Evolutionary conservation across 2,888 invertebrate genomes (phyloP).

Genomic region (Itoplectis maculator): DNA sequence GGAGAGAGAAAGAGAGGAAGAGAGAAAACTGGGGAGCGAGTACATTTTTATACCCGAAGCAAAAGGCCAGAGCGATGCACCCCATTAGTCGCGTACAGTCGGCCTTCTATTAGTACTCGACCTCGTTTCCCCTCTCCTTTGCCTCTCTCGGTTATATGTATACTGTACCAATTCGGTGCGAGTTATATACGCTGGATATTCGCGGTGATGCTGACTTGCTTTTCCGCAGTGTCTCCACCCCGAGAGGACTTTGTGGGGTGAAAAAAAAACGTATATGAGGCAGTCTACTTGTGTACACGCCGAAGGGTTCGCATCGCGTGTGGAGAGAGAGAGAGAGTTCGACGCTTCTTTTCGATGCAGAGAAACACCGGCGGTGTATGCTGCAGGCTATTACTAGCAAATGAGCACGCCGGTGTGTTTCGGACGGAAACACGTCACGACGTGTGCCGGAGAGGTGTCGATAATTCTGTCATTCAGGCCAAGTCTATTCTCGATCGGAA

Average conservation of each 20-base stretch:
- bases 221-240: not conserved
- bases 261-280: not conserved
- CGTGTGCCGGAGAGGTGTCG: constrained; percentile 8
- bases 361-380: not conserved
- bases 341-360: constrained; percentile 3
- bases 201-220: constrained; percentile 14
- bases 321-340: too few relatives aligned
- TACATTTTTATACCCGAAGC: constrained; percentile 64
- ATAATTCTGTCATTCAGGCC: constrained; percentile 36
- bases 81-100: constrained; percentile 65
- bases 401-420: constrained; percentile 23
- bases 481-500: constrained; percentile 18
- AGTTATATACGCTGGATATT: constrained; percentile 13
- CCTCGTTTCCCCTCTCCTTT: constrained; percentile 56
- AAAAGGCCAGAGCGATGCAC: constrained; percentile 65
- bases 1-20: constrained; percentile 26
- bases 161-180: constrained; percentile 7
- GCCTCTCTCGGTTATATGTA: not conserved
- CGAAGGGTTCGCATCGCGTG: not conserved
- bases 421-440: constrained; percentile 5
- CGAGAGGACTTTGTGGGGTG: not conserved
- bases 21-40: not conserved
- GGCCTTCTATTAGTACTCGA: constrained; percentile 67
- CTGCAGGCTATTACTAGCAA: not conserved
- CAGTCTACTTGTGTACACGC: not conserved